phyloP scores from a whole-genome alignment of 1,140 invertebrate genomes.

The Papilio machaon region DNA sequence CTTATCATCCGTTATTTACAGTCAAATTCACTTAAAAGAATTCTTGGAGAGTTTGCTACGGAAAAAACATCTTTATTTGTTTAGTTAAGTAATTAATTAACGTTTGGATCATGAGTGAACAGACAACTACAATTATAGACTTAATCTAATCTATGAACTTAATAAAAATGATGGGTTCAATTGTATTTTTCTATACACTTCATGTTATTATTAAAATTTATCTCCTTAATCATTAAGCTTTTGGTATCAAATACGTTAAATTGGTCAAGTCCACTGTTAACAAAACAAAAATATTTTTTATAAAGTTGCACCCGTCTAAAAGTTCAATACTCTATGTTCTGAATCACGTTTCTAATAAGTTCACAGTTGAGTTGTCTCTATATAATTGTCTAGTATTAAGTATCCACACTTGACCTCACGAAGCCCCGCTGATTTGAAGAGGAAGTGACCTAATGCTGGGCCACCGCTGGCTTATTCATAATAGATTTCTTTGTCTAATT shows the following conservation, averaged over 20 bases:
- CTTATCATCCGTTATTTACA: neutral
- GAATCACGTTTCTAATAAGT: neutral
- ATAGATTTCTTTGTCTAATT: neutral
- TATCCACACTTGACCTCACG: neutral
- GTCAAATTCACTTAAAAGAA: neutral
- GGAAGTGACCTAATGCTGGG: neutral
- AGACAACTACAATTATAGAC: no score
- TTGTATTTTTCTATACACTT: no score
- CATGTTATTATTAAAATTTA: no score
- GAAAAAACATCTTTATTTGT: slow-evolving; percentile 22
- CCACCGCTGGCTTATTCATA: neutral
- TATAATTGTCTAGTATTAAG: neutral
- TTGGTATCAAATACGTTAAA: neutral
- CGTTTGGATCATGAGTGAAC: no score
- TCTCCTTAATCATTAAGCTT: no score
- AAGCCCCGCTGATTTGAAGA: neutral
- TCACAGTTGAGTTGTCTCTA: neutral
- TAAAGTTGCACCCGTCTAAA: no score
- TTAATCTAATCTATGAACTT: no score
- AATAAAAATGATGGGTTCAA: no score
- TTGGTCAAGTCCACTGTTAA: no score
- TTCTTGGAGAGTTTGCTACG: neutral
- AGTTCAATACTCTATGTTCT: neutral
- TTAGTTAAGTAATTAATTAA: slow-evolving; percentile 16
- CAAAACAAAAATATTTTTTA: no score